These are phyloP conservation scores for Cephalopterus ornatus DNA, from an alignment of 2,113 vertebrate species.

Conservation along the genomic window DNA sequence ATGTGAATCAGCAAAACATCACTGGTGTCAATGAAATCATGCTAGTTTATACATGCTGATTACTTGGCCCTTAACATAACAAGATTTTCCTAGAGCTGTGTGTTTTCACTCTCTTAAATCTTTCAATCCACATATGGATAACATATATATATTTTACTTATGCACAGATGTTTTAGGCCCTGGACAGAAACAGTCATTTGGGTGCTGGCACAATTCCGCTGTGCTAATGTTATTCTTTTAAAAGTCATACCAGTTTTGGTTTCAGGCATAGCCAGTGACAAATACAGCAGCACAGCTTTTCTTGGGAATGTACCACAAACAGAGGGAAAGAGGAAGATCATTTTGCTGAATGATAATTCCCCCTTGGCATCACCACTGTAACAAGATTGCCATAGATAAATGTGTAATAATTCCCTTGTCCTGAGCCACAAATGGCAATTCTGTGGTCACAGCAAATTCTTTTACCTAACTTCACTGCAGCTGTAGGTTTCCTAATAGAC, in stretches of 20 bases:
- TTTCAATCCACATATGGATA: neutral
- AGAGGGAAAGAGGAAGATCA: neutral
- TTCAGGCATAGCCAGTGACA: neutral
- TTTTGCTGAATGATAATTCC: neutral
- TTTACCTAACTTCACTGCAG: neutral
- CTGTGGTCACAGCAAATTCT: neutral
- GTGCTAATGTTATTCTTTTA: neutral
- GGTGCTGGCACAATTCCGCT: slow-evolving; percentile 1
- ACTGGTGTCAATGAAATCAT: neutral
- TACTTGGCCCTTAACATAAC: slow-evolving; percentile 2
- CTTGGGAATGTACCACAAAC: neutral
- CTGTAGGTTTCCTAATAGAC: neutral
- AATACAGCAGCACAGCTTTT: neutral
- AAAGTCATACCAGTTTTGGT: neutral
- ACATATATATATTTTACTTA: neutral
- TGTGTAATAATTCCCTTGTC: neutral
- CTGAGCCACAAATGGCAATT: neutral
- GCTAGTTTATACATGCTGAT: slow-evolving; percentile 28
- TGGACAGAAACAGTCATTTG: neutral
- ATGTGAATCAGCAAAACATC: slow-evolving; percentile 5
- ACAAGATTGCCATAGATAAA: neutral
- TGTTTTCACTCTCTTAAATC: slow-evolving; percentile 28
- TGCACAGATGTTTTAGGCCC: slow-evolving; percentile 16
- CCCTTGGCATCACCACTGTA: neutral
- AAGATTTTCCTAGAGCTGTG: neutral